Base-by-base conservation (phyloP, 2,113 vertebrate species). In the Aptenodytes patagonicus region DNA sequence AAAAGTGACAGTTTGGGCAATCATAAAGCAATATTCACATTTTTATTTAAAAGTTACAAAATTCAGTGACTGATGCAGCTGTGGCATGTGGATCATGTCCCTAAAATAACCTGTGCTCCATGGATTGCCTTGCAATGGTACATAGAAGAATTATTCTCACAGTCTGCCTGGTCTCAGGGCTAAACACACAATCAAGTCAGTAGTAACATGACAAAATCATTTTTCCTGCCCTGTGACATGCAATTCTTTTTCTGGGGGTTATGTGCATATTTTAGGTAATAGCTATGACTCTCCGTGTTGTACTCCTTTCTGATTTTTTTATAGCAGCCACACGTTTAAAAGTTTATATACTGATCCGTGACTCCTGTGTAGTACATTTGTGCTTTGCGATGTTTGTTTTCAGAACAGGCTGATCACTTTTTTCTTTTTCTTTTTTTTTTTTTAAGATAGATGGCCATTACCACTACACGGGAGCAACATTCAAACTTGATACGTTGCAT, bases 1-100 rank as follows among this genome's bases (percentile, higher is more conserved):
- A 97, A 97, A 96, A 95, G 89, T 87, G 86, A 82, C 73, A 79
- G 80, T 94, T 90, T 88, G 70, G 83, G 83, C 95, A 89, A 72
- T 95, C 82, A 31, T 90, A 85, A 93, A 96, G 65, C 58, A 81
- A 84, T 95, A 79, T 62, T 84, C 92, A 79, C 77, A 34, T 87
- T 89, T 97, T 90, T 76, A 90, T 93, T 94, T 95, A 76, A 54
- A 87, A 60, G 77, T 55, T 66, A 13, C 9, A 60, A 65, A 89
- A 92, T 85, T 58, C 80, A 49, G 31, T 64, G 77, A 15, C 57
- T 52, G 85, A 49, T 57, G 13, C 51, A 64, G 78, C 86, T 68
- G 40, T 62, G 84, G 49, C 69, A 92, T 31, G 6, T 38, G 40
- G 36, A 72, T 79, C 25, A 9, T 32, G 40, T 82, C 91, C 83